Base-by-base conservation (phyloP, 64 coral and sea anemone species). In the Anthopleura sola region DNA sequence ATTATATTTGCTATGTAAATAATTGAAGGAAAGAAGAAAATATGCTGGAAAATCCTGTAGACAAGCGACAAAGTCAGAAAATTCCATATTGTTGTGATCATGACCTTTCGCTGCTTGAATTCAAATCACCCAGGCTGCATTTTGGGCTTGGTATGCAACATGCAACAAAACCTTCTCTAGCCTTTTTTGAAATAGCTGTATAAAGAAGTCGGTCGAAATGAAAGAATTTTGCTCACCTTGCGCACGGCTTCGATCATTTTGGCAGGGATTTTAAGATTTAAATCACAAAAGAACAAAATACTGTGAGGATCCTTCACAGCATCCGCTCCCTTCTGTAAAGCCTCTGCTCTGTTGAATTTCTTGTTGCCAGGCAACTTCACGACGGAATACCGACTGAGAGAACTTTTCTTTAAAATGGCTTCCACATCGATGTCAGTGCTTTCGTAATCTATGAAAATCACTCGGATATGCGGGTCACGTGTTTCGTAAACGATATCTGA, bases 281-380 rank as follows among this genome's bases (percentile, higher is more conserved):
- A 88, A 47, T 97, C 95, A 33, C 88, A 93, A 15, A 97, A n/a
- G 15, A 97, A 97, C 34, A 97, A 75, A 55, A 97, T 91, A 44
- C 95, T 97, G 40, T 97, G 90, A 36, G 85, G 91, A 37, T 97
- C 95, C 3, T 58, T 93, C 0, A 97, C 91, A 2, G 74, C 85
- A 17, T 90, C 88, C 12, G 95, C 80, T 3, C 91, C 95, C 20
- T 58, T 86, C 75, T 97, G 95, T 21, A 97, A 75, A 15, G 95
- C 95, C 37, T 81, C 68, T 29, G 95, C 95, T 55, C 91, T 93
- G 17, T 86, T 84, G 54, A 97, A 97, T 21, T 29, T 66, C 64
- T 90, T 54, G 13, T 90, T 53, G 26, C 47, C 51, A 32, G 95
- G 81, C 11, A 91, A 56, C 8, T 32, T 86, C 14, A 97, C 91